Base-by-base conservation (phyloP, 2,888 invertebrate species). In the Lasioglossum leucozonium region DNA sequence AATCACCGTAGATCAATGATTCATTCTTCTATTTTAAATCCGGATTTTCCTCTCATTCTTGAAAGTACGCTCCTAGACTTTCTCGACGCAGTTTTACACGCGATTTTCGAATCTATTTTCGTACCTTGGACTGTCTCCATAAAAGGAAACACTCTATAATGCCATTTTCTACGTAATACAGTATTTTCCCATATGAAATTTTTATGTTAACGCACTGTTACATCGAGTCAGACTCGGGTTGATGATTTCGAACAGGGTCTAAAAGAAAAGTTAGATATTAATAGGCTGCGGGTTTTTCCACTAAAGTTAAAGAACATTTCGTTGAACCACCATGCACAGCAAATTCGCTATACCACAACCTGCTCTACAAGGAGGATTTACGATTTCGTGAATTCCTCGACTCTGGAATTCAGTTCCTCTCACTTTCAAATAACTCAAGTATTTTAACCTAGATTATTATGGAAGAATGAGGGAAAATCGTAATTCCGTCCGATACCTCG, bases 1-100 rank as follows among this genome's bases (percentile, higher is more conserved):
- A 44, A 78, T 40, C 72, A 44, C 44, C 37, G 26, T 67, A 44
- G 69, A 67, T 78, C 81, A 75, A 30, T 86, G 86, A 85, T 82
- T 81, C 86, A 79, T 79, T 71, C 78, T 62, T 34, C 44, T 69
- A 37, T 77, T 79, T 72, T 34, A 30, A 47, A 44, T 40, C n/a
- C 18, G 65, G n/a, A 37, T 37, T 58, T 77, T 71, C 67, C 47
- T 44, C 62, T 40, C 65, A 22, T 73, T 30, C 76, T n/a, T 22
- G n/a, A 13, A 72, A 81, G 26, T 58, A 58, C 62, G 62, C 16
- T 62, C 30, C 30, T 2, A 6, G 6, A 62, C 62, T 62, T 62
- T 62, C 62, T 30, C 62, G 62, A 30, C 11, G 26, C 26, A 6
- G 16, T 30, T 62, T 62, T 30, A 26, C n/a, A 62, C 62, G 30